Evolutionary conservation across 1,140 invertebrate species (phyloP), one percentile per base, ranked within the genome.

Genomic region (Microplitis mediator): DNA sequence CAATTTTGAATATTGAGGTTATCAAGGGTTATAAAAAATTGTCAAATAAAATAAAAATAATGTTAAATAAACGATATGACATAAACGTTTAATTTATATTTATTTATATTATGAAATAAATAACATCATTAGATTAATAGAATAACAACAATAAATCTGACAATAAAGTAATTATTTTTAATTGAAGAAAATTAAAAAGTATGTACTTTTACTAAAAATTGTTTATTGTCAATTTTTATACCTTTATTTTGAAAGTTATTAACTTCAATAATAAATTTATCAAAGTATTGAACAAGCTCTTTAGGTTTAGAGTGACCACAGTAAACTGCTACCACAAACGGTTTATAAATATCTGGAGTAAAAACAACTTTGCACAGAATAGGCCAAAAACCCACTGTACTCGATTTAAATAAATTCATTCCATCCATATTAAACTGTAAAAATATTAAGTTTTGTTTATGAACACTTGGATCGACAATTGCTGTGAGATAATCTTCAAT

Each of bases 221-320:
- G 34, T 51, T 62, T 67, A 4, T n/a, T 35, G 34, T 52, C 14
- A 8, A 76, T 63, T 1, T 13, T 45, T 31, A 73, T 64, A 35
- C 69, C 74, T 35, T 73, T 16, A 16, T 4, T 4, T 34, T 66
- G 63, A n/a, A 76, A 50, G 36, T 50, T 4, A 52, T 76, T 73
- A 13, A 76, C 31, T 73, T 76, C 69, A 4, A 16, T n/a, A 11
- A 73, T 71, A 35, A 73, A 73, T 71, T 71, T 63, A 16, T 34
- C 3, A 34, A 73, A 54, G 35, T 71, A 76, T 31, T 73, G 35
- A 9, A 6, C 14, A 14, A 56, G 52, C n/a, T 63, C 13, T 52
- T 64, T 63, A 32, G 66, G 72, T 56, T 69, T 73, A 8, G 39
- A 54, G 0, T 4, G 11, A n/a, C 72, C 72, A 54, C 23, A 73